Evolutionary conservation across 2,113 vertebrate species (phyloP), one percentile per base, ranked within the genome.

Genomic region (Neopipo cinnamomea): DNA sequence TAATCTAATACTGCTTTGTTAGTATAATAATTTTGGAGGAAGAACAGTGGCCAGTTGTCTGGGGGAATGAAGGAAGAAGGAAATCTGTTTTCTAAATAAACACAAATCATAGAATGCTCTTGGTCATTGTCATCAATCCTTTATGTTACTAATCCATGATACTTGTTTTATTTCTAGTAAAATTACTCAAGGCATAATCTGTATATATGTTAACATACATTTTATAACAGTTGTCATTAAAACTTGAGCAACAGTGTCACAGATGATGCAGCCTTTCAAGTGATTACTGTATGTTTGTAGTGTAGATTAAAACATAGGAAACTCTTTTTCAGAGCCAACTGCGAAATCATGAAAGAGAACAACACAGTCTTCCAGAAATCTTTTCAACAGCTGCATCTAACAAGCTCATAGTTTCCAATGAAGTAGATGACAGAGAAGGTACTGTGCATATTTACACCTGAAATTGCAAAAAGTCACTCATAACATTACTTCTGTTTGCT

Each of bases 301-400:
- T 41, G 23, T 37, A 7, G 73, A n/a, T 84, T 81, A 91, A 79
- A 95, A 92, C 6, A 5, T 20, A 5, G 59, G 70, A 53, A 85
- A 78, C 62, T 81, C 78, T 83, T 83, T 96, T 97, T 75, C 94
- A 99, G 98, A 98, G 98, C 93, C 98, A 98, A 31, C 97, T 99
- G 76, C 97, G 98, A 94, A 98, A 95, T 94, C 98, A 99, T 35
- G 98, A 98, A 85, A 95, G 98, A 96, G 98, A 98, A 31, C 98
- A 98, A 24, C 98, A 98, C 91, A 97, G 97, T 89, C 97, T 97
- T 96, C 94, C 96, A 80, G 98, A 98, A 49, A 72, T 96, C 50
- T 91, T 96, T 77, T 95, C 98, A 31, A 44, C 90, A 80, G 73
- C 97, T 39, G 30, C 96, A 53, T 85, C 98, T 50, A 98, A 95